Conservation (phyloP, 2,797 vertebrate genomes). For the Coregonus ussuriensis region DNA sequence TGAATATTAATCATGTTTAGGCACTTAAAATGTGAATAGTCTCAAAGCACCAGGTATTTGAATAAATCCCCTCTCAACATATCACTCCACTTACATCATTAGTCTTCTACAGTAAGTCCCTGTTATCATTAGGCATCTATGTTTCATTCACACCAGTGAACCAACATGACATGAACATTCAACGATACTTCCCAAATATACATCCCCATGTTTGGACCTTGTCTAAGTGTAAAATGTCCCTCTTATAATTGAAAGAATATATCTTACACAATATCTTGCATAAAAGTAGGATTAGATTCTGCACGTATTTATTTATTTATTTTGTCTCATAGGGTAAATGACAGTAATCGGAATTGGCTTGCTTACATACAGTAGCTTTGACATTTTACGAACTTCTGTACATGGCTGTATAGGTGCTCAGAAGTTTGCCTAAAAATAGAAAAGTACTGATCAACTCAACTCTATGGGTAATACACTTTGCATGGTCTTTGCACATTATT, state of each 20-base stretch:
- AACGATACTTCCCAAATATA: not conserved
- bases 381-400: not conserved
- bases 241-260: too few relatives aligned
- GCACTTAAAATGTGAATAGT: slow-evolving; percentile 77
- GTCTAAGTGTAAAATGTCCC: not conserved
- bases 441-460: slow-evolving; percentile 5
- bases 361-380: not conserved
- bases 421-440: not conserved
- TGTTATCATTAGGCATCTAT: slow-evolving; percentile 33
- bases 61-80: slow-evolving; percentile 35
- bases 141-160: slow-evolving; percentile 12
- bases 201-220: not conserved
- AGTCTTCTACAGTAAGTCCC: slow-evolving; percentile 24
- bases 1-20: slow-evolving; percentile 74
- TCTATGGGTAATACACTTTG: not conserved
- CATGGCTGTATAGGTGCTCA: not conserved
- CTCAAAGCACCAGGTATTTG: slow-evolving; percentile 79
- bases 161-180: too few relatives aligned
- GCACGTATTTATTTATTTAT: not conserved
- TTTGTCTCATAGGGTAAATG: not conserved
- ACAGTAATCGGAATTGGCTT: slow-evolving; percentile 16
- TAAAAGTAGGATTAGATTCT: not conserved
- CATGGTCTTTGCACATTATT: slow-evolving; percentile 23
- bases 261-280: not conserved
- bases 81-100: slow-evolving; percentile 32